A percentile compares a stretch with the other conserved stretches of the same genome.
Conservation (phyloP, 2,888 invertebrate species). For the Drosophila borborema region DNA sequence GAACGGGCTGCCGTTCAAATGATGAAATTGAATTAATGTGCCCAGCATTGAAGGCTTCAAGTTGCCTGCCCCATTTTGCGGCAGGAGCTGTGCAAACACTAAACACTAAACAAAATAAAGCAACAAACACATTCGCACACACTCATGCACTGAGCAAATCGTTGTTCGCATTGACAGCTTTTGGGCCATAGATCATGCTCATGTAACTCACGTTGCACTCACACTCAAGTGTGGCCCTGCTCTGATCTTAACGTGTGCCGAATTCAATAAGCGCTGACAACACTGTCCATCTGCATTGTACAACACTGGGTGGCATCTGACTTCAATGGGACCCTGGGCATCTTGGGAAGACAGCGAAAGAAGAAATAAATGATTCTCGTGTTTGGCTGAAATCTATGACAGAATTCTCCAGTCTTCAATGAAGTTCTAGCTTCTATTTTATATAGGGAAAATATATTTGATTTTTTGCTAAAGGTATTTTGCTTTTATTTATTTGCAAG, state of each 20-base stretch:
- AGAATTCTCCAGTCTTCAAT: too few species aligned
- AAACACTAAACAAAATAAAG: constrained; percentile 37
- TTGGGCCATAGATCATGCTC: constrained; percentile 34
- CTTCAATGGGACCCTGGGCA: too few species aligned
- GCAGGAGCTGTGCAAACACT: constrained; percentile 61
- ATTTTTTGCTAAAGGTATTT: too few species aligned
- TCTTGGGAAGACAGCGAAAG: neutral
- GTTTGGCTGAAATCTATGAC: neutral
- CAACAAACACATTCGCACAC: constrained; percentile 8
- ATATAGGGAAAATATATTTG: too few species aligned
- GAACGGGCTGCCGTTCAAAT: constrained; percentile 53
- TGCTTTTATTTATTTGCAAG: neutral
- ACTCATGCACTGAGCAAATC: neutral
- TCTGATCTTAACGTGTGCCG: constrained; percentile 31
- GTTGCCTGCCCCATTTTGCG: constrained; percentile 38
- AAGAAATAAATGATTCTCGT: neutral
- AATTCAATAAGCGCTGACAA: constrained; percentile 12
- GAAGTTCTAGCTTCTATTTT: too few species aligned
- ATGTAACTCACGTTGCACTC: constrained; percentile 24
- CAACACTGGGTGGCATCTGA: constrained; percentile 6
- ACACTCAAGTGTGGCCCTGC: constrained; percentile 27
- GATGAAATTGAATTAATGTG: constrained; percentile 65
- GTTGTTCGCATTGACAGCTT: constrained; percentile 22
- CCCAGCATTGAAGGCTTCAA: constrained; percentile 62
- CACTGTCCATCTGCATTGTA: neutral